These are phyloP conservation scores for Entomobrya proxima DNA, from an alignment of 2,888 invertebrate genomes.

Conservation along the genomic window DNA sequence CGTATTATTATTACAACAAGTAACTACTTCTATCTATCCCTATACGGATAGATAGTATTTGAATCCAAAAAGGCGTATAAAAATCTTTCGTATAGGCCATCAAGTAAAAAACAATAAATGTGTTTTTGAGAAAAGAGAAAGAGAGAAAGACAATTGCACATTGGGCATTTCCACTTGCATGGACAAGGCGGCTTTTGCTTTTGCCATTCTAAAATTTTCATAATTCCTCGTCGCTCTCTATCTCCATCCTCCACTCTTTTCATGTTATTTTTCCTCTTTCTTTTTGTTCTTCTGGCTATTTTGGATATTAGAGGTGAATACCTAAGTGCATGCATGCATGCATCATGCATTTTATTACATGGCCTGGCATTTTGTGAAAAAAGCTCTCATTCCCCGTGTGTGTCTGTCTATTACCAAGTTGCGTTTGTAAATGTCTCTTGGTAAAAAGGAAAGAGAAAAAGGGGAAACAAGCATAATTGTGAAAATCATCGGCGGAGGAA, in stretches of 20 bases:
- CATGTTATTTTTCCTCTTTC: neutral
- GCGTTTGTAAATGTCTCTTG: neutral
- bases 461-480: slow-evolving; percentile 55
- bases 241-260: neutral
- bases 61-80: neutral
- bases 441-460: slow-evolving; percentile 23
- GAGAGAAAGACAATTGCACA: slow-evolving; percentile 30
- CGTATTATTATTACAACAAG: slow-evolving; percentile 6
- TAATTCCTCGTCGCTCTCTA: too few species aligned
- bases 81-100: too few species aligned
- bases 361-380: slow-evolving; percentile 23
- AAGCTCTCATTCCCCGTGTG: neutral
- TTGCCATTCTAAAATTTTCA: slow-evolving; percentile 49
- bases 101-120: slow-evolving; percentile 23
- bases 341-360: slow-evolving; percentile 49
- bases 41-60: neutral
- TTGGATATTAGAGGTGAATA: neutral
- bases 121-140: slow-evolving; percentile 6
- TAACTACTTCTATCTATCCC: neutral
- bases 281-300: slow-evolving; percentile 1
- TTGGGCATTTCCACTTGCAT: slow-evolving; percentile 53
- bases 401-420: neutral
- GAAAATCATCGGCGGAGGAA: slow-evolving; percentile 65
- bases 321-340: neutral
- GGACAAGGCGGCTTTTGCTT: slow-evolving; percentile 46